Evolutionary conservation across 1,140 invertebrate species (phyloP), one percentile per base, ranked within the genome.

Genomic region (Branchinecta lindahli): DNA sequence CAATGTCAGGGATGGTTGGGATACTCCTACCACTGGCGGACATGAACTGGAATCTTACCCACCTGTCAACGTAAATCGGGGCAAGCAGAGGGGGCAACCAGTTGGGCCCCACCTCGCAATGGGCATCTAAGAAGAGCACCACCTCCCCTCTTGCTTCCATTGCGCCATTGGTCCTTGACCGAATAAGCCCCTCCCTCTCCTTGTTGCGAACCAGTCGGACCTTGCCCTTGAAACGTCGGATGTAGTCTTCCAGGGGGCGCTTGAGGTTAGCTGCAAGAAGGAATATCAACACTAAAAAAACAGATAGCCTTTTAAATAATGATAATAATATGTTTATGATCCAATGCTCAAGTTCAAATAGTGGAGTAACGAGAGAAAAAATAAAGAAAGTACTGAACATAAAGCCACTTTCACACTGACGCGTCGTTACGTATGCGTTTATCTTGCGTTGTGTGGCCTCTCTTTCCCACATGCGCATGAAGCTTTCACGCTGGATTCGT

Each of bases 111-210:
- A 96, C 92, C 79, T 91, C 89, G 77, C 90, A 91, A 77, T 91
- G 89, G 66, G 96, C 96, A 82, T 99, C 96, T 18, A 99, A 81
- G 81, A 98, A 99, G 0, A 99, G 88, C 72, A 99, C 95, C 7
- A 98, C 94, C 78, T 99, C 95, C 61, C 94, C 96, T 20, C 82
- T 88, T 0, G 96, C 90, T 77, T 96, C 88, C 74, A 89, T 83
- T n/a, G 96, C 96, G 46, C 96, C 96, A 66, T 88, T 83, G 0
- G 92, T 96, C 68, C 96, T 80, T 0, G 93, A 95, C 21, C 93
- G 80, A 74, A 97, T 97, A 18, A 98, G 81, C 44, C 94, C 94
- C 80, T 96, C 87, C 45, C 94, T 82, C 79, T 95, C 86, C 33
- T 79, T 79, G 75, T 97, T 98, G 69, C 94, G 83, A 68, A 96